Evolutionary conservation across 2,888 invertebrate species (phyloP), one percentile per base, ranked within the genome.

Genomic region (Mongoloraphidia duomilia): DNA sequence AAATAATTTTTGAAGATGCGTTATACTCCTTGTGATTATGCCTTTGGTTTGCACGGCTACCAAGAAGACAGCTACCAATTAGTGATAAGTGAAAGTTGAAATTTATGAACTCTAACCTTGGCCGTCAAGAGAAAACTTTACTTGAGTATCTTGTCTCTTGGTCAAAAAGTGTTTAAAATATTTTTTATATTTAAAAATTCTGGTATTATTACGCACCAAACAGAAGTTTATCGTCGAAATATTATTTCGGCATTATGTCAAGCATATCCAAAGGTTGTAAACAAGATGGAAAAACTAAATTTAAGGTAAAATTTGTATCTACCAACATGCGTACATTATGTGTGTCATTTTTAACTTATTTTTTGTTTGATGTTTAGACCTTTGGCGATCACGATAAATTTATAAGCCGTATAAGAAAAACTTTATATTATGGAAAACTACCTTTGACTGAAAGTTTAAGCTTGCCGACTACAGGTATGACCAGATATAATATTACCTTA

Each of bases 361-460:
- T 13, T 38, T 14, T 41, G n/a, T 54, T 49, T 9, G 56, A 54
- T 55, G 58, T 69, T 68, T 65, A 82, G 81, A 71, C 69, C 51
- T 71, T 81, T 67, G 77, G 76, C 35, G 77, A 82, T 60, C 86
- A 91, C 64, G 78, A 80, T 52, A 81, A 82, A 58, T 87, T 92
- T 61, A 70, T 89, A 54, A 77, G 82, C 59, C 75, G 94, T 57
- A 84, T 95, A 58, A 80, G 82, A 13, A 92, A 93, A 67, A 85
- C 91, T 3, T 71, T 95, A 46, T 92, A 93, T 65, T 95, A 90
- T 69, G 89, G 91, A 50, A 78, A 80, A 62, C 72, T 84, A 53
- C 82, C 85, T n/a, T 70, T 72, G 49, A 75, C 79, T 52, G 82
- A 81, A 55, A 74, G 84, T 53, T 73, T 88, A 54, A 83, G 84